Percentiles rank a stretch among this genome's conserved stretches.
Conservation (phyloP, 35 echinoderm and acorn worm genomes). For the Anneissia japonica region DNA sequence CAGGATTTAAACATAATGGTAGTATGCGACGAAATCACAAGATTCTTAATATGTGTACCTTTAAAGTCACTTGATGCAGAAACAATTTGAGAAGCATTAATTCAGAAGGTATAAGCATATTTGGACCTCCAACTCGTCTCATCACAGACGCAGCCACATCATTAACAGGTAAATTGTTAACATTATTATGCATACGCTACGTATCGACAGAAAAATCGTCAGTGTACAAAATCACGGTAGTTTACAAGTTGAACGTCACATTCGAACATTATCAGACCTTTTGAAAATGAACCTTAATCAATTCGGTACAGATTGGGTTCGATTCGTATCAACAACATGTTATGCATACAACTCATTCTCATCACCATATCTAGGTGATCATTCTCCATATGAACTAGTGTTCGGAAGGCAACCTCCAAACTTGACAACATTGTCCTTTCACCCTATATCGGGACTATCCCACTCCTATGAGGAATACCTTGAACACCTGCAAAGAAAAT, state of each 20-base stretch:
- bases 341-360: slow-evolving; percentile 24
- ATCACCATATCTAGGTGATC: slow-evolving; percentile 16
- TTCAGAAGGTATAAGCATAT: not conserved
- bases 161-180: not conserved
- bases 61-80: not conserved
- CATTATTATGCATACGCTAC: not conserved
- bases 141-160: not conserved
- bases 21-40: not conserved
- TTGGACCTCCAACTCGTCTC: not conserved
- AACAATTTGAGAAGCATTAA: not conserved
- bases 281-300: slow-evolving; percentile 17
- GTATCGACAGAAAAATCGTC: slow-evolving; percentile 8
- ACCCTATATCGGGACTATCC: slow-evolving; percentile 13
- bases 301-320: not conserved
- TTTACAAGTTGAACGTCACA: slow-evolving; percentile 31
- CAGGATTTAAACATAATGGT: not conserved
- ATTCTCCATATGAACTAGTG: not conserved
- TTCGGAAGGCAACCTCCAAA: slow-evolving; percentile 8
- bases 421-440: slow-evolving; percentile 15
- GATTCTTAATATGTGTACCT: not conserved
- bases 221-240: slow-evolving; percentile 19
- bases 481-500: slow-evolving; percentile 19
- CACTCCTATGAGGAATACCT: slow-evolving; percentile 26
- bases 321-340: not conserved
- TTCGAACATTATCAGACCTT: slow-evolving; percentile 15